Evolutionary conservation across 2,888 invertebrate genomes (phyloP).

Genomic region (Zhuqinia jingwanae): DNA sequence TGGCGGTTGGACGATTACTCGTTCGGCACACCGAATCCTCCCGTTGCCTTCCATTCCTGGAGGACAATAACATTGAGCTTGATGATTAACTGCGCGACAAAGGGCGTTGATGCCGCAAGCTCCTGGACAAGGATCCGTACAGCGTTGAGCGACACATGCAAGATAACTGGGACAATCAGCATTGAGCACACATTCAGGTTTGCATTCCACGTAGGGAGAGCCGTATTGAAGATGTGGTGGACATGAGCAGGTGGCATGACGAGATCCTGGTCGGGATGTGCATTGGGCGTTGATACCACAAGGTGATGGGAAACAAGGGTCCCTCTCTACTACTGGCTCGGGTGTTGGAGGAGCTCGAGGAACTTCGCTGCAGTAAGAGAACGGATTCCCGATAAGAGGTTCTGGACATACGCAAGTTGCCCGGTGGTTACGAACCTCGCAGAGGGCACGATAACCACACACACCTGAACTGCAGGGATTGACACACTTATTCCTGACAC

Average conservation of each 20-base stretch:
- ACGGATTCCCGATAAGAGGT: conserved; percentile 79
- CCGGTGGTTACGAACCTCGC: conserved; percentile 91
- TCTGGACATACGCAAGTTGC: conserved; percentile 88
- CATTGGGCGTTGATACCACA: conserved; percentile 91
- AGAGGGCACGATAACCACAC: conserved; percentile 85
- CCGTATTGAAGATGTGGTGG: conserved; percentile 82
- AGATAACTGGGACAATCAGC: conserved; percentile 92
- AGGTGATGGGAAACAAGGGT: conserved; percentile 93
- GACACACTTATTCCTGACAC: conserved; percentile 90
- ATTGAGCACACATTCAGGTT: conserved; percentile 90
- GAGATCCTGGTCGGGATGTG: conserved; percentile 85
- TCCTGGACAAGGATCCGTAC: conserved; percentile 82
- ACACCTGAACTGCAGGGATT: conserved; percentile 85
- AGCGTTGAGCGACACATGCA: conserved; percentile 92
- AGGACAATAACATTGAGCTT: conserved; percentile 92
- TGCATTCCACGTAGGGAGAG: conserved; percentile 79
- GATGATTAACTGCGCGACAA: conserved; percentile 90
- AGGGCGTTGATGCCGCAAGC: conserved; percentile 88
- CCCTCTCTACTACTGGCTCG: conserved; percentile 80
- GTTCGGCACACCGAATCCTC: conserved; percentile 86
- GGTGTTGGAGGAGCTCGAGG: conserved; percentile 71
- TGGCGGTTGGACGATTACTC: conserved; percentile 84
- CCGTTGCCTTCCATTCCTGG: conserved; percentile 89
- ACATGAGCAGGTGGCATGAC: conserved; percentile 87
- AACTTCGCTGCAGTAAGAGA: conserved; percentile 78